These are phyloP conservation scores for Hoplias malabaricus DNA, from an alignment of 2,113 vertebrate species.

Conservation along the genomic window DNA sequence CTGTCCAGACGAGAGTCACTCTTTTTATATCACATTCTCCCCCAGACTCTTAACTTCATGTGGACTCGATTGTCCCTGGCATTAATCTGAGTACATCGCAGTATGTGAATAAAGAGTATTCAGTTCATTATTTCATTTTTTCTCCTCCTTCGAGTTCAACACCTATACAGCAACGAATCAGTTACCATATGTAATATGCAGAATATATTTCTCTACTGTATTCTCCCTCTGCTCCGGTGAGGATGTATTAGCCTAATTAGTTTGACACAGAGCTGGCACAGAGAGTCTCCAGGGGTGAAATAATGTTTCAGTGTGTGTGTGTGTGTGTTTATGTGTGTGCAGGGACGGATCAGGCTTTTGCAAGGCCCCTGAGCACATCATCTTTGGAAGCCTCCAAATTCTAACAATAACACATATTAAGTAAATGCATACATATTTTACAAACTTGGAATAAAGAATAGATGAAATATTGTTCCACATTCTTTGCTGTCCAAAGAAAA, in stretches of 20 bases:
- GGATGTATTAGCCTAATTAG: conserved; percentile 57
- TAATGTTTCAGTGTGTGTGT: conserved; percentile 21
- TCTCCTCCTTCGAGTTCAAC: neutral
- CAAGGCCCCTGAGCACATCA: no score
- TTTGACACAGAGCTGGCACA: conserved; percentile 52
- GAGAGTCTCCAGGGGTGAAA: conserved; percentile 26
- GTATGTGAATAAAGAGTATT: neutral
- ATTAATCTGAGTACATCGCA: neutral
- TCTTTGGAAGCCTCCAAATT: no score
- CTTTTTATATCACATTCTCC: neutral
- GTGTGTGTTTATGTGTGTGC: no score
- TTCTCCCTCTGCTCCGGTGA: conserved; percentile 29
- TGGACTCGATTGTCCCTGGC: no score
- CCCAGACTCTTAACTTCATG: neutral
- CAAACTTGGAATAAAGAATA: no score
- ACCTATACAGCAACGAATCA: neutral
- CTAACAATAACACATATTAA: no score
- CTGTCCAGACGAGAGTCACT: neutral
- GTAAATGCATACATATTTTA: no score
- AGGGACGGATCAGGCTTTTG: no score
- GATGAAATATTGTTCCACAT: no score
- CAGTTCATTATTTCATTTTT: neutral
- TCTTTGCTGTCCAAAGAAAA: no score
- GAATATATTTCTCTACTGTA: neutral
- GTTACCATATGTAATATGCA: conserved; percentile 21